A percentile compares a stretch with the other conserved stretches of the same genome.
Conservation (phyloP, 2,797 vertebrate species). For the Amniataba percoides region DNA sequence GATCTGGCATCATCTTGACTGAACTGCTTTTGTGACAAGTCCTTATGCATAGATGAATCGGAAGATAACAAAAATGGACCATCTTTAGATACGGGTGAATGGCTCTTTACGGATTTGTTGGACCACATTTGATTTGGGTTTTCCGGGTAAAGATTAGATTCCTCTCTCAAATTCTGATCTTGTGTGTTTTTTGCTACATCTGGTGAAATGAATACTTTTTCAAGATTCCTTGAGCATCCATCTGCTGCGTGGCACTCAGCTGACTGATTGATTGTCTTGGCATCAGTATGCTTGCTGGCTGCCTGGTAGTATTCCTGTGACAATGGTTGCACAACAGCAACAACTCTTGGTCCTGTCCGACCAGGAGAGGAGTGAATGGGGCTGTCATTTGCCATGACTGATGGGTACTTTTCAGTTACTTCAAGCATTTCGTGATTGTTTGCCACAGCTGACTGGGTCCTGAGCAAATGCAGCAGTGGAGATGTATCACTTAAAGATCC, state of each 20-base stretch:
- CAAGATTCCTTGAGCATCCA: not conserved
- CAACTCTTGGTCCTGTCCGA: conserved; percentile 46
- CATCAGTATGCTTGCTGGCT: not conserved
- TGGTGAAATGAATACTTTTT: not conserved
- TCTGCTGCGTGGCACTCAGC: not conserved
- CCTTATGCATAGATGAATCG: not conserved
- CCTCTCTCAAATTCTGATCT: not conserved
- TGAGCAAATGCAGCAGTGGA: not conserved
- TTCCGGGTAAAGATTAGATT: not conserved
- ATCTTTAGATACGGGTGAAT: not conserved
- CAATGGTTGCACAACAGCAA: conserved; percentile 81
- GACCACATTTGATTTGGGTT: not conserved
- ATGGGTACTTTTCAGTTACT: not conserved
- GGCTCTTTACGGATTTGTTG: not conserved
- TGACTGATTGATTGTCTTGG: rapidly evolving
- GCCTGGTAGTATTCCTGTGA: conserved; percentile 43
- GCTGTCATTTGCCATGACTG: conserved; percentile 10
- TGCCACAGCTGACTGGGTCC: not conserved
- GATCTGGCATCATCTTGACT: not conserved
- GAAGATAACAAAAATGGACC: not conserved
- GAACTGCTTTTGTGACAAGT: not conserved
- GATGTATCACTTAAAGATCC: not conserved
- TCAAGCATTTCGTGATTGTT: not conserved
- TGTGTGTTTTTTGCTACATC: not conserved
- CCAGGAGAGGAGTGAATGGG: conserved; percentile 24